Evolutionary conservation across 2,797 vertebrate species (phyloP), one percentile per base, ranked within the genome.

Genomic region (Ciconia nigra): DNA sequence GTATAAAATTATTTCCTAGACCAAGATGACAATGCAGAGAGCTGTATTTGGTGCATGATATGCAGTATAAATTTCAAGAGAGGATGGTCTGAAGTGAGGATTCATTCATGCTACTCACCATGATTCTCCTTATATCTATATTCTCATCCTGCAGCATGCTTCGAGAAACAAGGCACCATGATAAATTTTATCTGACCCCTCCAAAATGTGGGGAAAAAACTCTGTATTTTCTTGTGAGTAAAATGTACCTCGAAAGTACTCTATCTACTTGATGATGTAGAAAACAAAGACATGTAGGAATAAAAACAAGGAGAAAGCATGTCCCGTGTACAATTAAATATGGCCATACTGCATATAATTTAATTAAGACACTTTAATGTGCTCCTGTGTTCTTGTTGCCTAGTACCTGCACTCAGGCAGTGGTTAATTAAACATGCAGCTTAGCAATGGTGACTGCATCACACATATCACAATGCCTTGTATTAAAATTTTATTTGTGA

Each of bases 331-430:
- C 52, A 86, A 62, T 72, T 91, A 87, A 94, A 91, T 84, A 78
- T 44, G 47, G 33, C 65, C 46, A 47, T 74, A 72, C 33, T 86
- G 73, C 28, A 44, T 37, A 86, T 93, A 92, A 94, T 79, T 83
- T 89, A 90, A 95, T 79, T 59, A 81, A 96, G 81, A 88, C 71
- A 47, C 39, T 84, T 88, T 80, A 96, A 95, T 83, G 80, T 44
- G 24, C 47, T 74, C 66, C 77, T 70, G 52, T 26, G 42, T 66
- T 95, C 72, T 80, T 61, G 89, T 90, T 85, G 91, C 93, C 71
- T 94, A 92, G 84, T 92, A 96, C 94, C 94, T 91, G 70, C 63
- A 84, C 69, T 87, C 24, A 96, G 52, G 41, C 93, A 82, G 57
- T 1, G 25, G 71, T 94, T 78, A 70, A 77, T 93, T 91, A 92